Percentiles rank a stretch among this genome's conserved stretches.
Conservation (phyloP, 2,888 invertebrate genomes). For the Cataglyphis altisquamis region DNA sequence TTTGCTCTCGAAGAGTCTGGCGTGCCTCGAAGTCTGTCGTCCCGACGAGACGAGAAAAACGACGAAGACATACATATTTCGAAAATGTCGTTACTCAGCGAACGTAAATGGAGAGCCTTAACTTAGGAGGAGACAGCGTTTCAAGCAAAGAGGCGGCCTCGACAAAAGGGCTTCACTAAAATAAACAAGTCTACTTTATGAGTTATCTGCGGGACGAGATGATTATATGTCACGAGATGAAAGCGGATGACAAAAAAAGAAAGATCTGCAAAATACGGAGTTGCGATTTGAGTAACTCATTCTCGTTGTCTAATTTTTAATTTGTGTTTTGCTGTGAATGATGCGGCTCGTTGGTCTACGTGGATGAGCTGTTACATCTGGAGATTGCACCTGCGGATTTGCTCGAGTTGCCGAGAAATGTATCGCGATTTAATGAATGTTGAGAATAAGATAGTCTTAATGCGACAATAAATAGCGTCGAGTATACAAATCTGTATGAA, state of each 20-base stretch:
- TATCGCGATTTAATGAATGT: background rate
- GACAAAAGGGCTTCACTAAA: constrained; percentile 66
- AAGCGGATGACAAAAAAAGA: background rate
- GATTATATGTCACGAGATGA: constrained; percentile 57
- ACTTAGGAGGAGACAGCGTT: constrained; percentile 50
- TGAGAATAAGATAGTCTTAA: background rate
- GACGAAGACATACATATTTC: constrained; percentile 71
- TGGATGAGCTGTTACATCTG: background rate
- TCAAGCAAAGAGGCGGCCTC: constrained; percentile 63
- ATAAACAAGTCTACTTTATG: constrained; percentile 74
- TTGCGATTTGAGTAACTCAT: constrained; percentile 49
- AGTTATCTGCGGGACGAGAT: constrained; percentile 68
- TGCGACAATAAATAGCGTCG: background rate
- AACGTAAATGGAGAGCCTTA: constrained; percentile 54
- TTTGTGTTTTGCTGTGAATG: background rate
- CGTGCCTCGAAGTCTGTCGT: constrained; percentile 41
- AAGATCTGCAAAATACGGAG: background rate
- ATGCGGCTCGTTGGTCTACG: background rate
- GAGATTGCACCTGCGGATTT: background rate
- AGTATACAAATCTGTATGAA: background rate
- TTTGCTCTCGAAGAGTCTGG: constrained; percentile 60
- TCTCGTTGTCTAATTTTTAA: constrained; percentile 31
- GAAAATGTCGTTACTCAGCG: constrained; percentile 76
- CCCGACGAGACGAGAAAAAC: constrained; percentile 29
- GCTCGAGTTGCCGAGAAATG: background rate